Evolutionary conservation across 1,140 invertebrate species (phyloP), one percentile per base, ranked within the genome.

Genomic region (Pogonognathellus flavescens): DNA sequence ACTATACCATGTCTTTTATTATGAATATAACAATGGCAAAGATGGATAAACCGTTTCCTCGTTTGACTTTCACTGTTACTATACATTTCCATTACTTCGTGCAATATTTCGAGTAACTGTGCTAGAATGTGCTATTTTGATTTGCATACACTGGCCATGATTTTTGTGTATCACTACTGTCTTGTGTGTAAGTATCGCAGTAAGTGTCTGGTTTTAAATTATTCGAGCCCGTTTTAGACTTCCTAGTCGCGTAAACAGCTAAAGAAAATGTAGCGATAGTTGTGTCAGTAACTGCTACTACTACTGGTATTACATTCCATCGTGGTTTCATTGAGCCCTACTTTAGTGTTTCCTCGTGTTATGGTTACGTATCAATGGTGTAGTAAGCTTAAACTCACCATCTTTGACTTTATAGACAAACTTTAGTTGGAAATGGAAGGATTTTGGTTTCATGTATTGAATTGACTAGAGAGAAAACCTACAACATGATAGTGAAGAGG

Each of bases 341-440:
- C 41, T 76, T 76, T 76, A 76, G 70, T 76, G 70, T 31, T 76
- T 76, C 16, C 70, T 76, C 70, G 70, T 76, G 70, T 76, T 49
- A 76, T 76, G 70, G 31, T 41, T 41, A 66, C 20, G 18, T 76
- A 41, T 76, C 25, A 76, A 50, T 31, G 25, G 70, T n/a, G 31
- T 41, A 41, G 31, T 41, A 41, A 41, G 31, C 31, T 41, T 41
- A 1, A 41, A 41, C 31, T 41, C 31, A 41, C 31, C 31, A 41
- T 41, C 31, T 41, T 41, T 13, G 53, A 14, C 53, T 76, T 14
- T 76, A 76, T 76, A 76, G 14, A 76, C n/a, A n/a, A 76, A 76
- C 31, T n/a, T 49, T 50, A 25, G 14, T 49, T 9, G 41, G 13
- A 72, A 70, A 76, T 76, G 25, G 16, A 76, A 41, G 70, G 41